phyloP scores from a whole-genome alignment of 2,888 invertebrate species.

The Chymomyza procnemis region DNA sequence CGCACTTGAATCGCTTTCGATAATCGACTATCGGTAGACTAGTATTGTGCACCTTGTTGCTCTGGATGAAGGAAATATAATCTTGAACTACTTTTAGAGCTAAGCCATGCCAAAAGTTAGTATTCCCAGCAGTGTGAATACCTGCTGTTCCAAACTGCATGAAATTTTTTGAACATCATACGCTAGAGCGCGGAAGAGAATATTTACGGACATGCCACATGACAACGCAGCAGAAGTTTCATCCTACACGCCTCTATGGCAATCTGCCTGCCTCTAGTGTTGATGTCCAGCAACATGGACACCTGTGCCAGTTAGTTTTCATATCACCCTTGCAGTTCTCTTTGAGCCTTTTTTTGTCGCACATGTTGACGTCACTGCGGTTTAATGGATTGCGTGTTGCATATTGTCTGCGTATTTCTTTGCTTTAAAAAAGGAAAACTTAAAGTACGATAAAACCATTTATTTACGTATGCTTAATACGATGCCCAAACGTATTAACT shows the following conservation, averaged over 20 bases:
- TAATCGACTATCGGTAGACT: too few relatives aligned
- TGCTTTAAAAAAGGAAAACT: not conserved
- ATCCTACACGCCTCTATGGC: not conserved
- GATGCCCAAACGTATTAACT: conserved; percentile 43
- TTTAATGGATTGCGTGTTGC: conserved; percentile 64
- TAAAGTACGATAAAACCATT: not conserved
- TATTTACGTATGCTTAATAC: not conserved
- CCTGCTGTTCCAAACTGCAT: too few relatives aligned
- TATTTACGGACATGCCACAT: not conserved
- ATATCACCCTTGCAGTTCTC: conserved; percentile 21
- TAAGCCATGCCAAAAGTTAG: too few relatives aligned
- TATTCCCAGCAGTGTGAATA: too few relatives aligned
- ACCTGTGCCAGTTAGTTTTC: conserved; percentile 48
- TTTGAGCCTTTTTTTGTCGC: conserved; percentile 53
- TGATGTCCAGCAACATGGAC: conserved; percentile 67
- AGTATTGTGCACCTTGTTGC: too few relatives aligned
- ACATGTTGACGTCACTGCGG: conserved; percentile 34
- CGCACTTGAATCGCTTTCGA: too few relatives aligned
- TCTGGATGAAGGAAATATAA: too few relatives aligned
- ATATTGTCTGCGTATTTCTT: not conserved
- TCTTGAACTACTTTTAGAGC: too few relatives aligned
- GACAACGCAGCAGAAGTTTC: not conserved
- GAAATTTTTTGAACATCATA: too few relatives aligned
- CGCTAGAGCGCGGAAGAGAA: not conserved
- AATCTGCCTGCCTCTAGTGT: conserved; percentile 27